Conservation (phyloP, 1,140 invertebrate genomes). For the Melanaphis sacchari region DNA sequence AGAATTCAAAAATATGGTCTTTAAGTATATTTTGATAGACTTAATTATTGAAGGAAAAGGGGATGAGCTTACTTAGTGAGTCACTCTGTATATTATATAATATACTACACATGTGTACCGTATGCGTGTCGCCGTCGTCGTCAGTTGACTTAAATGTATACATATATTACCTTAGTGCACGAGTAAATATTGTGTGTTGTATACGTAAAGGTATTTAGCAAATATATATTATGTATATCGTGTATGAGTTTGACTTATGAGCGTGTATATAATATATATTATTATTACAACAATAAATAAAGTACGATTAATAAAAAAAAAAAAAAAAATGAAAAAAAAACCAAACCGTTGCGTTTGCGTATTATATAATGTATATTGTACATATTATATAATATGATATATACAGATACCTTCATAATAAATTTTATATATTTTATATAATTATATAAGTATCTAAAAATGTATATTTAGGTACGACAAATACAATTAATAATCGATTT, state of each 20-base stretch:
- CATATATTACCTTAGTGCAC: background rate
- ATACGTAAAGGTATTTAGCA: background rate
- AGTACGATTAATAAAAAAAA: background rate
- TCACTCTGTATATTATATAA: background rate
- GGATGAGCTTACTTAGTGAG: background rate
- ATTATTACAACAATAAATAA: conserved; percentile 14
- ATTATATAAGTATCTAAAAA: background rate
- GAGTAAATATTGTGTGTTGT: background rate
- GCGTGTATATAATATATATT: background rate
- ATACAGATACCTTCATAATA: background rate
- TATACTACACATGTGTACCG: background rate
- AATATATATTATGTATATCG: background rate
- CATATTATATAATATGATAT: background rate
- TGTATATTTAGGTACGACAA: background rate
- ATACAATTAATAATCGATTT: background rate
- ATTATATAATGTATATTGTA: background rate
- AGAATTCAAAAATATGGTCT: background rate
- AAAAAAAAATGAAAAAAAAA: background rate
- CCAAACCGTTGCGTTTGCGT: background rate
- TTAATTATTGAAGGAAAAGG: background rate
- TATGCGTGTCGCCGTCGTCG: background rate
- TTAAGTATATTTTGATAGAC: background rate
- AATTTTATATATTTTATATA: conserved; percentile 9
- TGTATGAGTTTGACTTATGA: background rate
- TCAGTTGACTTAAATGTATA: background rate